Evolutionary conservation across 1,140 invertebrate species (phyloP).

Genomic region (Zaprionus taronus): DNA sequence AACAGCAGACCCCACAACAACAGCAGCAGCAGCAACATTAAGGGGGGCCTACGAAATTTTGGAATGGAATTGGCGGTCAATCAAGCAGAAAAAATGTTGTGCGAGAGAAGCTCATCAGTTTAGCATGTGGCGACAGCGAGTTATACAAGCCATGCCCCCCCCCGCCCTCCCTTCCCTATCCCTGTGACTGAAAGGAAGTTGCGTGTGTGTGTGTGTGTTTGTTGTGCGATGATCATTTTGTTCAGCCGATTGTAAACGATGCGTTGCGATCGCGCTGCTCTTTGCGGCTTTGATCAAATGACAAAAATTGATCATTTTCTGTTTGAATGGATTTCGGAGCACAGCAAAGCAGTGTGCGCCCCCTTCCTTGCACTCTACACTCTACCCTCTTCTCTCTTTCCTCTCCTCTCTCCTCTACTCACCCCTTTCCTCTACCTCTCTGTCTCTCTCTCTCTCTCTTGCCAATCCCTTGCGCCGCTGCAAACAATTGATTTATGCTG

Average conservation of each 20-base stretch:
- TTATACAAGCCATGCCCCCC: slow-evolving; percentile 42
- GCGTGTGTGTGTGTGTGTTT: slow-evolving; percentile 45
- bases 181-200: slow-evolving; percentile 55
- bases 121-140: slow-evolving; percentile 75
- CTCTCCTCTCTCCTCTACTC: neutral
- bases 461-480: neutral
- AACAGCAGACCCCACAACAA: slow-evolving; percentile 8
- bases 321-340: slow-evolving; percentile 79
- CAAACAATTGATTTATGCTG: slow-evolving; percentile 77
- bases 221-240: slow-evolving; percentile 78
- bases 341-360: slow-evolving; percentile 5
- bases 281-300: slow-evolving; percentile 82
- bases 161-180: neutral
- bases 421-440: too few relatives aligned
- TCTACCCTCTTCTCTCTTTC: neutral
- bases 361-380: neutral
- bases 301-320: slow-evolving; percentile 84
- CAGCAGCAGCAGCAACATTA: slow-evolving; percentile 9
- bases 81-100: slow-evolving; percentile 79
- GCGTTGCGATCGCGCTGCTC: slow-evolving; percentile 79
- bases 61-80: slow-evolving; percentile 58
- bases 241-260: slow-evolving; percentile 82
- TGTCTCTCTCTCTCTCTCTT: slow-evolving; percentile 28
- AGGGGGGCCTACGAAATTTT: slow-evolving; percentile 12
- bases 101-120: slow-evolving; percentile 69